Percentiles rank a stretch among this genome's conserved stretches.
These are phyloP conservation scores for Protobothrops flavoviridis DNA, from an alignment of 2,113 vertebrate genomes.

Conservation along the genomic window DNA sequence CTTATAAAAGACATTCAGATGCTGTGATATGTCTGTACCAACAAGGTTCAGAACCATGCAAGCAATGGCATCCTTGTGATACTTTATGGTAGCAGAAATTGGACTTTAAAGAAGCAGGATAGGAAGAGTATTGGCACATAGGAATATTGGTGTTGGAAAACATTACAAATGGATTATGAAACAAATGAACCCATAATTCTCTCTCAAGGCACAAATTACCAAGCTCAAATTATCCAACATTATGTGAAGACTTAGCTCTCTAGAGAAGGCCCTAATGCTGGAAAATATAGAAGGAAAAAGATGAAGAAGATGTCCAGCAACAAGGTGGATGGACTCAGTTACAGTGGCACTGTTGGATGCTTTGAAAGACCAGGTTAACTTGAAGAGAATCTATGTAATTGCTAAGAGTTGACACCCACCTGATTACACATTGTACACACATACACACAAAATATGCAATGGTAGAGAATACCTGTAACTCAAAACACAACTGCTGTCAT, in stretches of 20 bases:
- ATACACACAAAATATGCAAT: background rate
- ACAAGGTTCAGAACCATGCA: background rate
- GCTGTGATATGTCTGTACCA: background rate
- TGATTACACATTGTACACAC: background rate
- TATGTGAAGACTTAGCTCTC: background rate
- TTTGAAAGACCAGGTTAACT: background rate
- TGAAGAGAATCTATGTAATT: background rate
- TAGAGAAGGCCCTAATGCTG: background rate
- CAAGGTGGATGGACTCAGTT: background rate
- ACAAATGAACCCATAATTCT: background rate
- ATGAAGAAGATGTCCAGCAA: background rate
- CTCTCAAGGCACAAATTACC: background rate
- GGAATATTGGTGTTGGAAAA: background rate
- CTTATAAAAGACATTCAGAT: background rate
- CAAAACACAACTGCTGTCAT: background rate
- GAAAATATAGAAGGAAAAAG: background rate
- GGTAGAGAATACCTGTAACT: background rate
- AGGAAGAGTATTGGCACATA: background rate
- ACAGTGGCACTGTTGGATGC: background rate
- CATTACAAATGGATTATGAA: background rate
- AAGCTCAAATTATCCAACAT: background rate
- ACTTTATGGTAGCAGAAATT: background rate
- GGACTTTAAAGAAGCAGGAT: background rate
- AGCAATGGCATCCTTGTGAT: background rate
- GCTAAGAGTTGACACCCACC: background rate